Percentiles rank a stretch among this genome's conserved stretches.
Evolutionary conservation across 2,888 invertebrate species (phyloP).

Genomic region (Aethes cnicana): DNA sequence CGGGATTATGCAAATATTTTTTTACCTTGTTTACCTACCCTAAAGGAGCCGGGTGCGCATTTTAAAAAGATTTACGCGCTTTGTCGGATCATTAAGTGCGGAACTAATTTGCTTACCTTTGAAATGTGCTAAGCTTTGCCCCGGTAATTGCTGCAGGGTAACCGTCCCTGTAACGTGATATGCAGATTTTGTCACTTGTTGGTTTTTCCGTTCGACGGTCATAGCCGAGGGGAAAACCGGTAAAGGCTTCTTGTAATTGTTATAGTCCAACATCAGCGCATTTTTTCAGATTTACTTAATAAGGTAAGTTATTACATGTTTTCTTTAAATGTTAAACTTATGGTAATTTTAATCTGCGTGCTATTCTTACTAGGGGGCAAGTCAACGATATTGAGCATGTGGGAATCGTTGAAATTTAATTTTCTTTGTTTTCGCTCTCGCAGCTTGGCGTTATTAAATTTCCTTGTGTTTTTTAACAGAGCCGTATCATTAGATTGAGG

Average conservation of each 20-base stretch:
- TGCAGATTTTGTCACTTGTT: conserved; percentile 63
- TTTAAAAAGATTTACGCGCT: conserved; percentile 82
- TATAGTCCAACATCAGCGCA: too few relatives aligned
- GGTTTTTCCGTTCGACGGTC: conserved; percentile 49
- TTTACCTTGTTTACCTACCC: conserved; percentile 73
- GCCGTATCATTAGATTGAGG: conserved; percentile 83
- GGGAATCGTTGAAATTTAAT: conserved; percentile 81
- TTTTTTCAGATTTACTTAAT: neutral
- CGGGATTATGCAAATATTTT: conserved; percentile 80
- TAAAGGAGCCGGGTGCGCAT: conserved; percentile 69
- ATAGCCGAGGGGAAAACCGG: conserved; percentile 7
- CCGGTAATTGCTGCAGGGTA: conserved; percentile 72
- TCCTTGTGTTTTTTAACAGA: conserved; percentile 83
- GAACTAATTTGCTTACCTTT: conserved; percentile 83
- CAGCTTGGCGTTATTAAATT: conserved; percentile 80
- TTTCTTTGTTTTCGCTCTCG: conserved; percentile 77
- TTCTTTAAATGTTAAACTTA: conserved; percentile 22
- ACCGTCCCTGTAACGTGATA: conserved; percentile 72
- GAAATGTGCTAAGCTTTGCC: conserved; percentile 79
- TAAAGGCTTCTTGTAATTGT: too few relatives aligned
- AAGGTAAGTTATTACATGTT: neutral
- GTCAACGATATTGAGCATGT: conserved; percentile 78
- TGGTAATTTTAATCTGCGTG: conserved; percentile 57
- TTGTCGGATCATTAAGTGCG: conserved; percentile 82
- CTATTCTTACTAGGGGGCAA: conserved; percentile 55